Conservation (phyloP, 2,888 invertebrate genomes). For the Eupithecia exiguata region DNA sequence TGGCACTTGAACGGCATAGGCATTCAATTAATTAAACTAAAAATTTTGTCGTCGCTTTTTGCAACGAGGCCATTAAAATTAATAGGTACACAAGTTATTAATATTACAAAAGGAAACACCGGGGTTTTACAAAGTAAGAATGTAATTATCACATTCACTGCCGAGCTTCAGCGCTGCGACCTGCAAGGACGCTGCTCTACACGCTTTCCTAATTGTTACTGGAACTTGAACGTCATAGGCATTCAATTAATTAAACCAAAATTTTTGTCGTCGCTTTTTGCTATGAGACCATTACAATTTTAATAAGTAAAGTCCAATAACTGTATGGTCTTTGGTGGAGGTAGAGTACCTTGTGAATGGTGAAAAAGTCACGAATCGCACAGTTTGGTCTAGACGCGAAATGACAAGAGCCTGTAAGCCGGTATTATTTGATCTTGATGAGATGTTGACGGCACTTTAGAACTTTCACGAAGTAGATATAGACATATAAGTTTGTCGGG, state of each 20-base stretch:
- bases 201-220: no score
- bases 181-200: no score
- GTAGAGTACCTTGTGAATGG: conserved; percentile 70
- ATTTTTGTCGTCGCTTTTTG: neutral
- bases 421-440: conserved; percentile 43
- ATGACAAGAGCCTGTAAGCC: conserved; percentile 58
- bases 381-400: conserved; percentile 77
- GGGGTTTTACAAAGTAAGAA: no score
- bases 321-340: conserved; percentile 11
- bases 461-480: conserved; percentile 3
- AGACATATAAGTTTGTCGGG: neutral
- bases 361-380: conserved; percentile 77
- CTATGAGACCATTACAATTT: neutral
- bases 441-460: conserved; percentile 38
- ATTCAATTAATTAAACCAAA: neutral
- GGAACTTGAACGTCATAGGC: no score
- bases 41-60: no score
- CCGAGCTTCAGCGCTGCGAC: no score
- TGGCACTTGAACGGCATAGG: no score
- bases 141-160: no score
- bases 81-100: no score
- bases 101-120: no score
- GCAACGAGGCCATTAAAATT: no score
- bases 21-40: no score
- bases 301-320: conserved; percentile 6